Evolutionary conservation across 2,888 invertebrate genomes (phyloP).

Genomic region (Petrolisthes manimaculis): DNA sequence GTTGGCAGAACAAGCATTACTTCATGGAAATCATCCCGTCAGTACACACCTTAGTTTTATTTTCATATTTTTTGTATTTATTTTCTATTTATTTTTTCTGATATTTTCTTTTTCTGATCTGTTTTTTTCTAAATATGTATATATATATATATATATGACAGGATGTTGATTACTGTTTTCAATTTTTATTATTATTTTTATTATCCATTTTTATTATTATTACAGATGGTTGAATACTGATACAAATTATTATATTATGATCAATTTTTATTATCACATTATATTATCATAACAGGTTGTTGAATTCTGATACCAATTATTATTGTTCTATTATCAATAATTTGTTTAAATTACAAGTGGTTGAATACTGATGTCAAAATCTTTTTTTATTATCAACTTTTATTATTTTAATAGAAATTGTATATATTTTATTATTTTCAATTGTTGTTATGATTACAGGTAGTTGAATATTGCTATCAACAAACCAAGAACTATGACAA

Average conservation of each 20-base stretch:
- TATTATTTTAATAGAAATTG: not conserved
- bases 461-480: constrained; percentile 99
- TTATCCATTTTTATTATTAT: no score
- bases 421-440: not conserved
- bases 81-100: constrained; percentile 5
- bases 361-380: no score
- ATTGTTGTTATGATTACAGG: constrained; percentile 70
- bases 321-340: no score
- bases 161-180: no score
- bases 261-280: no score
- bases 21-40: constrained; percentile 94
- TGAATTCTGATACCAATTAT: no score
- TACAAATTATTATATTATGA: no score
- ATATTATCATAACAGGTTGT: no score
- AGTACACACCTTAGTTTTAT: not conserved
- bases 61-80: not conserved
- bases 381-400: not conserved
- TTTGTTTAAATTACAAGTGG: no score
- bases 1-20: constrained; percentile 90
- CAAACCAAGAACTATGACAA: constrained; percentile 99
- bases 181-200: no score
- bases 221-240: no score
- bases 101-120: constrained; percentile 34
- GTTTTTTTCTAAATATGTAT: constrained; percentile 21
- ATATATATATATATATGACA: not conserved